Base-by-base conservation (phyloP, 2,113 vertebrate species). In the Crotalus helleri region DNA sequence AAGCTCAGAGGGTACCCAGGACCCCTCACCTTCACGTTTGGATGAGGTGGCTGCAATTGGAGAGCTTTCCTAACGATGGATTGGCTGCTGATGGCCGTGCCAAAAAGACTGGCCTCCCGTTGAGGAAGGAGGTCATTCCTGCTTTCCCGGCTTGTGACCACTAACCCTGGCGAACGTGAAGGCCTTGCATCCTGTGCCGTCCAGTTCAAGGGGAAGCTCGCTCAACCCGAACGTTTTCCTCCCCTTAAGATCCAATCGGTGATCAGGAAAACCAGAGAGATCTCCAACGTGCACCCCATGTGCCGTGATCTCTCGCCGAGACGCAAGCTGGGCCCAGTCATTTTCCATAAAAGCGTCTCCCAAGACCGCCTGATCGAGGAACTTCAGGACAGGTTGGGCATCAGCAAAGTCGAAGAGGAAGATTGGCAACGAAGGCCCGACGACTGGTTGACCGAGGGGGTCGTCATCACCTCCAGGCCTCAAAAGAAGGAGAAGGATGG, bases 211-310 rank as follows among this genome's bases (percentile, higher is more conserved):
- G 92, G 92, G 86, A 87, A 12, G 86, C 87, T 90, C 91, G 88
- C 93, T 97, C 95, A 97, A 94, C 93, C 46, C 91, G 1, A 95
- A 95, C 96, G 49, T 96, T 93, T 97, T 46, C 88, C 69, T 97
- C 93, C 95, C 96, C 92, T 95, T 96, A 96, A 99, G 99, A 98
- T 99, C 94, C 99, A 99, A 89, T 99, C 99, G 53, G 98, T 99
- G 96, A 99, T 99, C 95, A 98, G 98, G 96, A 99, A 99, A 97
- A 99, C 99, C 54, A 99, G 98, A 97, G 99, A 99, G 97, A 98
- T 98, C 0, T 93, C 98, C 23, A 99, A 99, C 5, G 98, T 99
- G 29, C 99, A 99, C 93, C 99, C 99, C 87, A 99, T 99, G 99
- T 99, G 97, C 96, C 98, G 99, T 23, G 98, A 99, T 5, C 98